Conservation (phyloP, 2,797 vertebrate species). For the Esox lucius region DNA sequence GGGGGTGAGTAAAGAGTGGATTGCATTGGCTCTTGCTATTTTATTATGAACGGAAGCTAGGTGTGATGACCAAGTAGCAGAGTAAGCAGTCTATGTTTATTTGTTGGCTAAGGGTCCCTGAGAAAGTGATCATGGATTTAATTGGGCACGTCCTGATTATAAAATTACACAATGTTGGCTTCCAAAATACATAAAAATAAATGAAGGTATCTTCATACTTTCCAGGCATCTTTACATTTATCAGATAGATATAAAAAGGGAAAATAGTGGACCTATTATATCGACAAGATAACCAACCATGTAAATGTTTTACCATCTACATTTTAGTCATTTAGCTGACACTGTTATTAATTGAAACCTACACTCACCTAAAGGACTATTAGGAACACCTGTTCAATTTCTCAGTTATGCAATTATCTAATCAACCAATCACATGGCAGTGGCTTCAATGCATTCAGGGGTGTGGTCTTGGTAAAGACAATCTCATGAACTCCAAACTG, state of each 20-base stretch:
- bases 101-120: background rate
- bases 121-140: background rate
- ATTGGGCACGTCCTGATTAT: background rate
- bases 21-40: background rate
- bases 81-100: background rate
- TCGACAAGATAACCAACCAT: background rate
- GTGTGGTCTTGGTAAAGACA: no score
- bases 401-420: no score
- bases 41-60: background rate
- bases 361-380: no score
- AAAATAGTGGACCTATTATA: background rate
- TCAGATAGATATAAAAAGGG: background rate
- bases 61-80: background rate
- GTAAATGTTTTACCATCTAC: no score
- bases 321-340: no score
- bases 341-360: no score
- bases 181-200: background rate
- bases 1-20: background rate
- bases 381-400: no score
- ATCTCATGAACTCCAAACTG: no score
- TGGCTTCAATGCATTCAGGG: no score
- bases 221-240: background rate
- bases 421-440: no score
- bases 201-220: background rate
- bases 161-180: background rate